Conservation (phyloP, 2,797 vertebrate species). For the Enteromius afrohamiltoni region DNA sequence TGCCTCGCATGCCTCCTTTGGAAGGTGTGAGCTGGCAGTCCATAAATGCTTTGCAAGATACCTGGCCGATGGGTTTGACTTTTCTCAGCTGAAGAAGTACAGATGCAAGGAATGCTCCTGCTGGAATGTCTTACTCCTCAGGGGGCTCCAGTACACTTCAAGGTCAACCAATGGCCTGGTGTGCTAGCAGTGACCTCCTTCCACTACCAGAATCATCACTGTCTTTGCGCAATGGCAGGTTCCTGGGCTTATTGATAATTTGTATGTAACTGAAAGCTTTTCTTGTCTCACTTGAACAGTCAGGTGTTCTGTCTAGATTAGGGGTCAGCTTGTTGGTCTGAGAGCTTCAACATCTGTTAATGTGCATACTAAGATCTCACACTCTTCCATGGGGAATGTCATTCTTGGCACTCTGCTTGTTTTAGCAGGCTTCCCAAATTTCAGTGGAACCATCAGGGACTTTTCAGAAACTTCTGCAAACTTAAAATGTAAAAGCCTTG, state of each 20-base stretch:
- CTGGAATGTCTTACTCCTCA: conserved; percentile 59
- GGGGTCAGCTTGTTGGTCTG: conserved; percentile 63
- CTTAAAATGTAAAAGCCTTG: conserved; percentile 9
- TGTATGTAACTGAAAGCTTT: conserved; percentile 1
- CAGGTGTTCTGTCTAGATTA: conserved; percentile 53
- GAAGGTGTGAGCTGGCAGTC: conserved; percentile 68
- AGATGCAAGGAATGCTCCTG: conserved; percentile 4
- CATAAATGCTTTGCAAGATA: conserved; percentile 71
- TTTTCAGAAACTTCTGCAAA: conserved; percentile 65
- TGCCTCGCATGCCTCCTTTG: conserved; percentile 55
- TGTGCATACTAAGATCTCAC: not conserved
- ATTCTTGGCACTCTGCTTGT: conserved; percentile 49
- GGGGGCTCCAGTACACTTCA: conserved; percentile 52
- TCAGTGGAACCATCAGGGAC: conserved; percentile 38
- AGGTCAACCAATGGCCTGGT: conserved; percentile 53
- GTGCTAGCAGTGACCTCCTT: conserved; percentile 1
- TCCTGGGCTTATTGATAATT: conserved; percentile 4
- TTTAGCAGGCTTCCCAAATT: conserved; percentile 41
- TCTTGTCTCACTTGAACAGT: not conserved
- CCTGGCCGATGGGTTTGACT: conserved; percentile 69
- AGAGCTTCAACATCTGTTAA: conserved; percentile 53
- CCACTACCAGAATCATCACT: not conserved
- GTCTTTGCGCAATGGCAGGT: not conserved
- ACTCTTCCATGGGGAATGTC: conserved; percentile 34
- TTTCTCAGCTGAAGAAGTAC: conserved; percentile 65